phyloP scores from a whole-genome alignment of 2,888 invertebrate species.

The Mesorhabditis sp. region DNA sequence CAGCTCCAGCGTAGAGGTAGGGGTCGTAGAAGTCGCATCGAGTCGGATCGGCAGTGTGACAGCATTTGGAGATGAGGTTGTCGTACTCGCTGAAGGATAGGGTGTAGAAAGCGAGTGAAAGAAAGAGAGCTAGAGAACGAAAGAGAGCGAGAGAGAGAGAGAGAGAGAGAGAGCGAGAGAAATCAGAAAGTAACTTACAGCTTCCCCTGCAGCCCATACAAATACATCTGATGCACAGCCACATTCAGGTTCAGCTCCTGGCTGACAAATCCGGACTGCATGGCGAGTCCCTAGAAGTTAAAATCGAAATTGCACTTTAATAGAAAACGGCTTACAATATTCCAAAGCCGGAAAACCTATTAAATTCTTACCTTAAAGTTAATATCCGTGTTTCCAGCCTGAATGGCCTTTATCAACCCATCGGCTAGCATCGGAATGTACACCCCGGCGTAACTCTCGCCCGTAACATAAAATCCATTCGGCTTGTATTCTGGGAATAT shows the following conservation, averaged over 20 bases:
- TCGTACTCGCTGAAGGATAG: constrained; percentile 27
- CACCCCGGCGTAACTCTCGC: constrained; percentile 41
- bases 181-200: no score
- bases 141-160: no score
- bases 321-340: no score
- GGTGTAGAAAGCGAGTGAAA: not conserved
- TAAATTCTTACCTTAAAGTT: constrained; percentile 37
- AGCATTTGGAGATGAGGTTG: constrained; percentile 18
- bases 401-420: constrained; percentile 24
- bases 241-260: not conserved
- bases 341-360: no score
- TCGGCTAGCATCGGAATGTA: constrained; percentile 31
- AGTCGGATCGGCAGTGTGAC: constrained; percentile 23
- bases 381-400: constrained; percentile 19
- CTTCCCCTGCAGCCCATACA: not conserved
- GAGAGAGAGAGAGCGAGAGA: not conserved
- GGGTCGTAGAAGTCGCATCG: constrained; percentile 33
- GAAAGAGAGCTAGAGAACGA: no score
- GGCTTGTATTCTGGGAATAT: constrained; percentile 24
- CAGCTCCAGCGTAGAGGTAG: constrained; percentile 17
- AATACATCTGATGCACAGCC: not conserved
- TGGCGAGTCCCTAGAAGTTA: not conserved
- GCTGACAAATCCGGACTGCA: constrained; percentile 3
- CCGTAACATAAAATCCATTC: constrained; percentile 32
- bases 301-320: no score